Evolutionary conservation across 2,797 vertebrate genomes (phyloP), one percentile per base, ranked within the genome.

Genomic region (Mycteria americana): DNA sequence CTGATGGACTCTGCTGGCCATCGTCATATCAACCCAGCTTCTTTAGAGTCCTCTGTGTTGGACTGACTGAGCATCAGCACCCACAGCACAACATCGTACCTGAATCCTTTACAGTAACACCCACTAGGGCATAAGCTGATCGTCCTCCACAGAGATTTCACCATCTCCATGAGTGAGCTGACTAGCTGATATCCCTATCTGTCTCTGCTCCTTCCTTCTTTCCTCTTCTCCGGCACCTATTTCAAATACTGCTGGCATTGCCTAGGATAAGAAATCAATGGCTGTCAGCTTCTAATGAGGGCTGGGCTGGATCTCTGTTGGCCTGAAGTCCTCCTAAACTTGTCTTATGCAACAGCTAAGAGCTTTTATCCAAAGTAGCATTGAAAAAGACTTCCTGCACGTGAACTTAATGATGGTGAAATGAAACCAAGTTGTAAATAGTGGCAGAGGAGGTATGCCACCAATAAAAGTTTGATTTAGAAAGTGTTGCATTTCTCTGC

Each of bases 71-170:
- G n/a, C 65, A 31, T 54, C 4, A 1, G 30, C 18, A 70, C 16
- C 5, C 46, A 11, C 18, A 43, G 65, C 50, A 64, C 13, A n/a
- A 25, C 18, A 21, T 6, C 1, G 0, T 13, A 18, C 13, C 27
- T 4, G 24, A 80, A 64, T 17, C 35, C 30, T 73, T 59, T n/a
- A 56, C 19, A 65, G 31, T 12, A 57, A 30, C 41, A 35, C 21
- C 0, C 0, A 13, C 43, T 28, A 39, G 7, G 6, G 9, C 16
- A 12, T 0, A 3, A 68, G 12, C 14, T 1, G 0, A 25, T 53
- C 10, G 22, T 54, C 28, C 59, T 85, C 35, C 41, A 27, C 3
- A 11, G 51, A 48, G 35, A 65, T 53, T 25, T 64, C 56, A 39
- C 16, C 18, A 15, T 2, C 23, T 31, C 35, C 23, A 4, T 18